Conservation (phyloP, 2,113 vertebrate genomes). For the Lagenorhynchus albirostris region DNA sequence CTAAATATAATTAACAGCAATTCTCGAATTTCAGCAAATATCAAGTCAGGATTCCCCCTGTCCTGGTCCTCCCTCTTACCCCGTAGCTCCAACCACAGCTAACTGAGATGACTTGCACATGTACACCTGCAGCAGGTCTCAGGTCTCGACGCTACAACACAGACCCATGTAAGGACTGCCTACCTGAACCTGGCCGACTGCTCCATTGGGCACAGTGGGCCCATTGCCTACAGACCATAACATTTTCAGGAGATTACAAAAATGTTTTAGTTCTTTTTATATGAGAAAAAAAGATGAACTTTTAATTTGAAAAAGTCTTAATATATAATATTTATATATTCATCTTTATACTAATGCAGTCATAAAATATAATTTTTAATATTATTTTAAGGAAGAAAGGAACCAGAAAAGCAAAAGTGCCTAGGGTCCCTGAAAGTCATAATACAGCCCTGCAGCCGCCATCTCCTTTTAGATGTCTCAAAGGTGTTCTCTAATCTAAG, state of each 20-base stretch:
- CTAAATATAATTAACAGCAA: background rate
- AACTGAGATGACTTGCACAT: background rate
- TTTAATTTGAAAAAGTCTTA: background rate
- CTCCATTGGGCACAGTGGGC: background rate
- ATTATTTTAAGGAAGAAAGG: background rate
- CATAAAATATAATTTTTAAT: conserved; percentile 4
- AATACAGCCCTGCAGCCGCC: background rate
- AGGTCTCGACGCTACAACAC: rapidly evolving
- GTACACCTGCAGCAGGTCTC: background rate
- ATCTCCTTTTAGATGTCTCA: background rate
- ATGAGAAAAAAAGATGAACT: background rate
- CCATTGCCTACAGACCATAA: background rate
- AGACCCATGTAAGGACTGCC: background rate
- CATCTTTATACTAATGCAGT: background rate
- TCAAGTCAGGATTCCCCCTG: background rate
- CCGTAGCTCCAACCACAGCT: background rate
- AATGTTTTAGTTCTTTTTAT: background rate
- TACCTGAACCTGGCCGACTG: background rate
- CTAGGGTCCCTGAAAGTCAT: background rate
- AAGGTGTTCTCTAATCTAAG: background rate
- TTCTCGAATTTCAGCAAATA: background rate
- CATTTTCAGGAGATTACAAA: background rate
- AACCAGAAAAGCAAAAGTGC: background rate
- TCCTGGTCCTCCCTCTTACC: background rate
- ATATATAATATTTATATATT: background rate